Evolutionary conservation across 2,797 vertebrate species (phyloP), one percentile per base, ranked within the genome.

Genomic region (Rallus crepitans): DNA sequence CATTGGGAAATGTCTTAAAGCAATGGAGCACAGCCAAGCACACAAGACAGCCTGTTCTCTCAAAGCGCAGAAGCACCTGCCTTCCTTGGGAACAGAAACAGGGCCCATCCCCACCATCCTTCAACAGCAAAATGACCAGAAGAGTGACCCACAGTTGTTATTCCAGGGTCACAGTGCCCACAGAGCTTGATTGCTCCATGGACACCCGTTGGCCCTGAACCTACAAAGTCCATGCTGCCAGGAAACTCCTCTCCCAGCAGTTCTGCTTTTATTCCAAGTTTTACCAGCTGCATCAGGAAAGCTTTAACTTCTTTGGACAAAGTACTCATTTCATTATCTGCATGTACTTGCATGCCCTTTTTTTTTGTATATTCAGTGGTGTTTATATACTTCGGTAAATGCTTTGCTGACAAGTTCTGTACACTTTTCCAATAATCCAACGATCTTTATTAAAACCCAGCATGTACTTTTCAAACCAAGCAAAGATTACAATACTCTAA

Each of bases 211-310:
- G 77, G 66, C 14, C 39, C 52, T 2, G 6, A 55, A 64, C 20
- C 21, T 45, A 35, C 0, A 1, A 90, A 87, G 64, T 31, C 11
- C 7, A 3, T 13, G 33, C 33, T 83, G 33, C 61, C 18, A 13
- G 47, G 50, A 90, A 91, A 65, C n/a, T 65, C 11, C 21, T 87
- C 78, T 87, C 57, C 52, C 30, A 81, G 40, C 25, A 82, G 37
- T 35, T 89, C 39, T 92, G 24, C 13, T 53, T 50, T 68, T 76
- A 27, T 72, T 92, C 65, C 42, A 76, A 40, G 35, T 79, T 87
- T 87, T 17, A 48, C n/a, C 30, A 79, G 50, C 60, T 57, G 68
- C n/a, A 72, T 12, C 21, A 59, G 20, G 8, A 13, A 87, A 80
- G 27, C 3, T 53, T 78, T 59, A 72, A 33, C 30, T 78, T 87